Evolutionary conservation across 2,888 invertebrate species (phyloP), one percentile per base, ranked within the genome.

Genomic region (Stenodema calcarata): DNA sequence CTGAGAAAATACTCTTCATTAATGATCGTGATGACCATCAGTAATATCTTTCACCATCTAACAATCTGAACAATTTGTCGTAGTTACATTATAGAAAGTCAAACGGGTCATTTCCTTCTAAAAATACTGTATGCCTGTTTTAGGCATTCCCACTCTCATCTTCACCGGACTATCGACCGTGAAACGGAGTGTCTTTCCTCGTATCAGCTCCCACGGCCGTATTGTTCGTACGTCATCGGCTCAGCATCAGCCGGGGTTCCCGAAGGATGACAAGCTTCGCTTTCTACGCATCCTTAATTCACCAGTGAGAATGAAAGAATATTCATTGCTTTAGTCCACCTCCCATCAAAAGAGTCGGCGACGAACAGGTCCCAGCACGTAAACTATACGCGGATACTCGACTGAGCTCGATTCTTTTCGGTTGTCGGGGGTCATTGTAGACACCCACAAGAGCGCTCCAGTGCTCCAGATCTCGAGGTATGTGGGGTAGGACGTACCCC

Each of bases 171-270:
- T 27, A 62, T 27, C 23, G 23, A 62, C 62, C 62, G 78, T 41
- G 42, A 78, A 78, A 78, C 18, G 44, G 78, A 9, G 44, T 41
- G 23, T 23, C 42, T 78, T 23, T 78, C 44, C 44, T 44, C 78
- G 23, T 62, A 23, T 23, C 44, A 44, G 44, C 44, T 44, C 44
- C 42, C 78, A 78, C 42, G 78, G 47, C 16, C 41, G 11, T 44
- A 44, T 78, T 78, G 78, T 78, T 78, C 41, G 78, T 44, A 78
- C 78, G 78, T 78, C 78, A 78, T 78, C 44, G 23, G 18, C 78
- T 23, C 35, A 18, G 30, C 27, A 14, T 70, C 70, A 0, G 27
- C 30, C 35, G 62, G 23, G 27, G 4, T 23, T 62, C 78, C 78
- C 78, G 23, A 41, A 44, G 44, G 44, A 44, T 78, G 78, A 78